These are phyloP conservation scores for Apantesis nais DNA, from an alignment of 2,888 invertebrate species.

Conservation along the genomic window DNA sequence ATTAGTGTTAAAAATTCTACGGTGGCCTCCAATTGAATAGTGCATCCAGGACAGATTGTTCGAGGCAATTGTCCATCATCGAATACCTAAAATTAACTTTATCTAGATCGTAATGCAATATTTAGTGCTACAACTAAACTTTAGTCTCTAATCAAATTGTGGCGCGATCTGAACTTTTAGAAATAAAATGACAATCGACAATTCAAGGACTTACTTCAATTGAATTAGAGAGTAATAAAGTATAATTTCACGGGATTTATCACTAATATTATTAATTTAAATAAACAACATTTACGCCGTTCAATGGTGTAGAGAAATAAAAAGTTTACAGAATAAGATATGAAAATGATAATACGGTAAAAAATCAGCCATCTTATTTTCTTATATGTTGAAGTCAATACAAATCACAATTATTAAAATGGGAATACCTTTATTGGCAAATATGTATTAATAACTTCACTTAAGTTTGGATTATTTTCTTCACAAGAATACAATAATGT, in stretches of 20 bases:
- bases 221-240: not conserved
- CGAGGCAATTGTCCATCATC: conserved; percentile 90
- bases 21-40: conserved; percentile 90
- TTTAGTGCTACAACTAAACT: not conserved
- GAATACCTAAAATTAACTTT: conserved; percentile 82
- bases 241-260: not conserved
- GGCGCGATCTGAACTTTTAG: conserved; percentile 28
- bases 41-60: conserved; percentile 91
- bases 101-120: not conserved
- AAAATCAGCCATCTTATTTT: conserved; percentile 71
- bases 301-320: not conserved
- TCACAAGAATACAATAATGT: conserved; percentile 86
- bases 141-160: conserved; percentile 15
- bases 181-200: conserved; percentile 34
- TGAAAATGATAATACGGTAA: conserved; percentile 38
- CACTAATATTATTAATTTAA: conserved; percentile 13
- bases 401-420: conserved; percentile 68
- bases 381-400: conserved; percentile 71
- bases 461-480: conserved; percentile 87
- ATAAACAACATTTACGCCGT: not conserved
- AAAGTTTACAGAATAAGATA: conserved; percentile 26
- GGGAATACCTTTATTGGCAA: conserved; percentile 89
- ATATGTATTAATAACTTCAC: conserved; percentile 89
- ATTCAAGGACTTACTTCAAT: conserved; percentile 13
- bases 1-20: conserved; percentile 90